These are phyloP conservation scores for Disparrhopalites patrizii DNA, from an alignment of 2,888 invertebrate genomes.

Conservation along the genomic window DNA sequence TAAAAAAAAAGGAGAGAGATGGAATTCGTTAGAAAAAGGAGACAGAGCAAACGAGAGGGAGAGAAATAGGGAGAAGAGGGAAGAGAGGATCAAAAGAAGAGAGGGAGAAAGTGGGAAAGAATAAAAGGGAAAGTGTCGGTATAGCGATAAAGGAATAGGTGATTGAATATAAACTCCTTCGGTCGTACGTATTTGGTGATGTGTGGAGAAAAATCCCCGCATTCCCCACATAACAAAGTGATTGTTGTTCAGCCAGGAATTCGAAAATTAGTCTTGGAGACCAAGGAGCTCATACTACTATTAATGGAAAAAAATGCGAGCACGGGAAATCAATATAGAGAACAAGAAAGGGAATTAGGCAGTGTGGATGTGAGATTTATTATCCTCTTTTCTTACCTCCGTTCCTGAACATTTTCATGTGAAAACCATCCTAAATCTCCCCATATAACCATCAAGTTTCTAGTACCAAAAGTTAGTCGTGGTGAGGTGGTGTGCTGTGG, in stretches of 20 bases:
- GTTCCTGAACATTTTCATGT: neutral
- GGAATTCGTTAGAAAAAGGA: neutral
- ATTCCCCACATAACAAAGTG: constrained; percentile 6
- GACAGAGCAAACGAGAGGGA: neutral
- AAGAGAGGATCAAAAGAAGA: too few relatives aligned
- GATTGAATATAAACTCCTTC: neutral
- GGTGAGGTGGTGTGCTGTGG: too few relatives aligned
- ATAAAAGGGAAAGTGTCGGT: too few relatives aligned
- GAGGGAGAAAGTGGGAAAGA: too few relatives aligned
- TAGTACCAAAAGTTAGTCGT: too few relatives aligned
- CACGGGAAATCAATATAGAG: constrained; percentile 5
- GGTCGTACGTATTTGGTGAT: too few relatives aligned
- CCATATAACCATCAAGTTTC: too few relatives aligned
- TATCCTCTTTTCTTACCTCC: neutral
- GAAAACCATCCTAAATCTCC: neutral
- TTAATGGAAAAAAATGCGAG: constrained; percentile 9
- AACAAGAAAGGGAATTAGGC: constrained; percentile 8
- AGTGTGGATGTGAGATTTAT: constrained; percentile 8
- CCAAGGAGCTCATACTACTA: constrained; percentile 1
- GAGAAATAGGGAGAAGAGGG: neutral
- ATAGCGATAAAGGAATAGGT: too few relatives aligned
- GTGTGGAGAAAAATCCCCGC: constrained; percentile 5
- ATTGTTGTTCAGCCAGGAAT: constrained; percentile 4
- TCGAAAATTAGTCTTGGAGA: constrained; percentile 6
- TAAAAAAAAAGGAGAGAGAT: neutral